Evolutionary conservation across 1,140 invertebrate species (phyloP).

Genomic region (Cheumatopsyche charites): DNA sequence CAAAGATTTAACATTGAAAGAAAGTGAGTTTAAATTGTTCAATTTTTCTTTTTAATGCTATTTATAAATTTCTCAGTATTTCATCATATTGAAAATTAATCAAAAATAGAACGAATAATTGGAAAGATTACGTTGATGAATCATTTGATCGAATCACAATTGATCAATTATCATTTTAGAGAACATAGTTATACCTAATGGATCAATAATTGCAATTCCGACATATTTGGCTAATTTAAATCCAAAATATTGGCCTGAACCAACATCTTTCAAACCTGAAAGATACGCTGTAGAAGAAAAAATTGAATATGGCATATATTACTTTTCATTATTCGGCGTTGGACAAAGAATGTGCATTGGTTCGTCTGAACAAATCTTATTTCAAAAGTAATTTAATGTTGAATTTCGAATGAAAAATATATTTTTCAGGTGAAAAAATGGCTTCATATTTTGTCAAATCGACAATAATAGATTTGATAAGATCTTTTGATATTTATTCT

Average conservation of each 20-base stretch:
- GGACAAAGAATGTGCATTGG: constrained; percentile 28
- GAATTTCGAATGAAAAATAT: not conserved
- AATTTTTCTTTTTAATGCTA: not conserved
- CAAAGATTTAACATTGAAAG: not conserved
- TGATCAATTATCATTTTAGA: constrained; percentile 24
- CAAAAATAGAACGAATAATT: no score
- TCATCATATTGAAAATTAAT: no score
- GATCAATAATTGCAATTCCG: constrained; percentile 5
- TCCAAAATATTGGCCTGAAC: not conserved
- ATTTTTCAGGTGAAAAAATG: constrained; percentile 20
- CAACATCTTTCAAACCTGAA: constrained; percentile 10
- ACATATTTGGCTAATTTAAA: constrained; percentile 2
- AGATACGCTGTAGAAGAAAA: constrained; percentile 7
- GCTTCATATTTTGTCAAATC: constrained; percentile 12
- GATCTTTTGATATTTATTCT: constrained; percentile 22
- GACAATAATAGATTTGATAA: constrained; percentile 4
- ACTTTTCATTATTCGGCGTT: not conserved
- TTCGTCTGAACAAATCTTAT: not conserved
- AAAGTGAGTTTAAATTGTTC: not conserved
- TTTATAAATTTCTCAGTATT: no score
- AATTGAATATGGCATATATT: not conserved
- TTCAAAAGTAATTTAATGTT: no score
- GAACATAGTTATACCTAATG: constrained; percentile 8
- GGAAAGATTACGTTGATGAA: no score
- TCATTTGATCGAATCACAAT: no score